Evolutionary conservation across 2,888 invertebrate species (phyloP), one percentile per base, ranked within the genome.

Genomic region (Anodontia alba): DNA sequence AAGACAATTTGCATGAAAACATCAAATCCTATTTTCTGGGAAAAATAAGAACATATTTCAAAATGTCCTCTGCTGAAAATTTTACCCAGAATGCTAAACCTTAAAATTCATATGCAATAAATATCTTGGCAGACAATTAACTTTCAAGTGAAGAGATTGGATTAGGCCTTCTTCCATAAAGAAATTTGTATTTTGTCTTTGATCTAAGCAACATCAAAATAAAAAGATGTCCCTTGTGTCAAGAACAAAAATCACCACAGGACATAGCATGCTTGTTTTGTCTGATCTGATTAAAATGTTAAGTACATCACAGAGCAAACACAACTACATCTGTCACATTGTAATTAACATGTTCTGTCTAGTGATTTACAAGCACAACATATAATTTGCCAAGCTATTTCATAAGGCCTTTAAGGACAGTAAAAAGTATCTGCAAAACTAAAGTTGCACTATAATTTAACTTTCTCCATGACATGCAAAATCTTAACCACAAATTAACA

Each of bases 351-450:
- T 62, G 62, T 62, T 62, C 54, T 33, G 62, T 33, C 33, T 54
- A 12, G 33, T 62, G 62, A 62, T 62, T 62, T 62, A 62, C 33
- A 62, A 33, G 33, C 12, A 62, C 33, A 62, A 62, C 62, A 33
- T 62, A 33, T 62, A 62, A 62, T 62, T 62, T 62, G 62, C 62
- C 62, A 17, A 33, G 62, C 33, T 33, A 62, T 62, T 62, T 62
- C 38, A 38, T 38, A 38, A 38, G 38, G 38, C 12, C 38, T 38
- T 38, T 12, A 8, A 38, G 38, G 38, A 12, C 12, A 38, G 5
- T 38, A 12, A 38, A 38, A 38, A 38, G 38, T 38, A 38, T 38
- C 12, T 38, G 38, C 38, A 38, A 5, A 38, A 38, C 7, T 38
- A 8, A 38, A 38, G 12, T 12, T 12, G 12, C 38, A 38, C 38